A percentile compares a stretch with the other conserved stretches of the same genome.
Evolutionary conservation across 2,888 invertebrate genomes (phyloP).

Genomic region (Patella depressa): DNA sequence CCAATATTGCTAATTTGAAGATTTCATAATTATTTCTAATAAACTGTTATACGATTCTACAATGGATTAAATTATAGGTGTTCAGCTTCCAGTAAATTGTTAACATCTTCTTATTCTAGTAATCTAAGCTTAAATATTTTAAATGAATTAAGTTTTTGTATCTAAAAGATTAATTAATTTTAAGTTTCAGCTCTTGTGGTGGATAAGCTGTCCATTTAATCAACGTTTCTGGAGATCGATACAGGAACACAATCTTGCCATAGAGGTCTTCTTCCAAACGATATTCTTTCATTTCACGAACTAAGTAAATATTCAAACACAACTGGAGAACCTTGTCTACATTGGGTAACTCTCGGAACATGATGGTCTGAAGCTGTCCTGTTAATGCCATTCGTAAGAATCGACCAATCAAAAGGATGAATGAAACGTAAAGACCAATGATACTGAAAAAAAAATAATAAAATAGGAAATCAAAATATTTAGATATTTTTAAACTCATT

Average conservation of each 20-base stretch:
- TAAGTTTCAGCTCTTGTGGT: slow-evolving; percentile 40
- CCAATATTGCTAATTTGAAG: too few relatives aligned
- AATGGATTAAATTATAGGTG: too few relatives aligned
- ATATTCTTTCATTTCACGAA: slow-evolving; percentile 93
- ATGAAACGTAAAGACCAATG: slow-evolving; percentile 94
- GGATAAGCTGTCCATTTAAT: slow-evolving; percentile 79
- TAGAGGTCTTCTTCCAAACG: slow-evolving; percentile 96
- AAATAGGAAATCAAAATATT: neutral
- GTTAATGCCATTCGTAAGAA: slow-evolving; percentile 87
- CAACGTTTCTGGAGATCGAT: slow-evolving; percentile 94
- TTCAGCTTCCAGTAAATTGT: too few relatives aligned
- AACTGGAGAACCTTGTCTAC: slow-evolving; percentile 76
- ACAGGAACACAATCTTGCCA: slow-evolving; percentile 97
- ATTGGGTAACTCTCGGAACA: slow-evolving; percentile 77
- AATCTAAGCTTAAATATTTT: too few relatives aligned
- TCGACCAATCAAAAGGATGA: slow-evolving; percentile 94
- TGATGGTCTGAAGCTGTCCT: slow-evolving; percentile 86
- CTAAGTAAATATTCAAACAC: slow-evolving; percentile 78
- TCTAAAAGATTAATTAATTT: neutral
- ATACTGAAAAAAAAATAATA: slow-evolving; percentile 74
- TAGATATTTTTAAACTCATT: neutral
- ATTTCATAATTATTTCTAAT: too few relatives aligned
- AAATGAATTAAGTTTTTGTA: too few relatives aligned
- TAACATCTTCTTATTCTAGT: too few relatives aligned
- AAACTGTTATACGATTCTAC: too few relatives aligned